Conservation (phyloP, 2,113 vertebrate species). For the Prunella fulvescens region DNA sequence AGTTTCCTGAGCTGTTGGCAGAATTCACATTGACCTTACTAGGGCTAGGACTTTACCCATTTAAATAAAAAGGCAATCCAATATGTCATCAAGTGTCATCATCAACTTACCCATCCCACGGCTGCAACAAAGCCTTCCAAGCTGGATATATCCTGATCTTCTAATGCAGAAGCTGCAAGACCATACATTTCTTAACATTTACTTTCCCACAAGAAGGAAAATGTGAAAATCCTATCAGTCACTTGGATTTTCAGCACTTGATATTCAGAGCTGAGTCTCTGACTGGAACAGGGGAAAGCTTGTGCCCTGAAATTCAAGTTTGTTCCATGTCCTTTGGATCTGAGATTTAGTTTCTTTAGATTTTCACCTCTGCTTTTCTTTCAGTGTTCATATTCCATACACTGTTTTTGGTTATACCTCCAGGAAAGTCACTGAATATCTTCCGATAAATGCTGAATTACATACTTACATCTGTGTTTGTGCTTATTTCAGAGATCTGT, state of each 20-base stretch:
- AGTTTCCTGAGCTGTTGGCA: neutral
- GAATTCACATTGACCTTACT: neutral
- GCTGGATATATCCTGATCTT: neutral
- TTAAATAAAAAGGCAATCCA: neutral
- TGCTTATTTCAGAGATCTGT: neutral
- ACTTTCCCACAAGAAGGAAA: neutral
- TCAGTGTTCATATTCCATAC: neutral
- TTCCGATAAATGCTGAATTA: constrained; percentile 8
- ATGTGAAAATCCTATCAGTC: neutral
- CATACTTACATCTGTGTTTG: neutral
- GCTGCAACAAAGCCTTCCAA: neutral
- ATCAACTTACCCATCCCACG: neutral
- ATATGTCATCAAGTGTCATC: neutral
- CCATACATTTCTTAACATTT: neutral
- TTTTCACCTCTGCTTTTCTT: neutral
- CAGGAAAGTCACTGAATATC: neutral
- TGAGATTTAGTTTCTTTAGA: neutral
- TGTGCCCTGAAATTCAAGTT: neutral
- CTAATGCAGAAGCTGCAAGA: neutral
- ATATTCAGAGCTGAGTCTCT: neutral
- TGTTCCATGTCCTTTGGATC: neutral
- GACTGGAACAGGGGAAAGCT: neutral
- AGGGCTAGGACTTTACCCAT: neutral
- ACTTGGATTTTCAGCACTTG: neutral
- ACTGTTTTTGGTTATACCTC: neutral